phyloP scores from a whole-genome alignment of 2,113 vertebrate species.

The Lepidothrix coronata region DNA sequence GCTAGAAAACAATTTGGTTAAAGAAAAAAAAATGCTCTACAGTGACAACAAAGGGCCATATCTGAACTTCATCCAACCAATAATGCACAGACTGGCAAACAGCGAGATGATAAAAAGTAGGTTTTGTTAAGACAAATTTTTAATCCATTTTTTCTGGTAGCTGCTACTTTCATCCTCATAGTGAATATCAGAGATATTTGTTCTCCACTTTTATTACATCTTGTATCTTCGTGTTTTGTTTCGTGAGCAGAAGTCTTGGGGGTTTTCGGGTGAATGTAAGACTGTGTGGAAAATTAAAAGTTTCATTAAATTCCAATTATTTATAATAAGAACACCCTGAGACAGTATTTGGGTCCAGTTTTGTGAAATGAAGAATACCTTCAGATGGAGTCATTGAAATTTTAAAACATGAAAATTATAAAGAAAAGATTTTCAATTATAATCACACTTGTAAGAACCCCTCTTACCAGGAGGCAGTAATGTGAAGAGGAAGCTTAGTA shows the following conservation, averaged over 20 bases:
- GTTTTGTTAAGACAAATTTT: background rate
- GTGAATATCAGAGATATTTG: background rate
- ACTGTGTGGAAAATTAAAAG: background rate
- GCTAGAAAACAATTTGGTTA: conserved; percentile 19
- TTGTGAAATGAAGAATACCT: background rate
- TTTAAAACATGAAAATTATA: conserved; percentile 26
- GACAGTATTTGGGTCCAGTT: background rate
- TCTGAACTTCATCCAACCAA: conserved; percentile 28
- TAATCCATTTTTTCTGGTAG: background rate
- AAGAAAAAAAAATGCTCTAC: background rate
- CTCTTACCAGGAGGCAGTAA: background rate
- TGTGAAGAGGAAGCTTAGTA: background rate
- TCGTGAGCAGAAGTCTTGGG: background rate
- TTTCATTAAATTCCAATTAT: background rate
- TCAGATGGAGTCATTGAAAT: background rate
- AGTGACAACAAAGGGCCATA: background rate
- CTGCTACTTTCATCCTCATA: background rate
- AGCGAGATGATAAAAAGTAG: background rate
- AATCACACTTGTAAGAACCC: background rate
- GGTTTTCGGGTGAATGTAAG: background rate
- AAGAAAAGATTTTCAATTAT: conserved; percentile 27
- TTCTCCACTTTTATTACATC: background rate
- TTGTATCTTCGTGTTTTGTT: background rate
- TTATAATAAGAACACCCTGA: background rate
- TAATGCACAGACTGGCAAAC: background rate